Percentiles rank a stretch among this genome's conserved stretches.
Evolutionary conservation across 2,888 invertebrate genomes (phyloP).

Genomic region (Catocala nupta): DNA sequence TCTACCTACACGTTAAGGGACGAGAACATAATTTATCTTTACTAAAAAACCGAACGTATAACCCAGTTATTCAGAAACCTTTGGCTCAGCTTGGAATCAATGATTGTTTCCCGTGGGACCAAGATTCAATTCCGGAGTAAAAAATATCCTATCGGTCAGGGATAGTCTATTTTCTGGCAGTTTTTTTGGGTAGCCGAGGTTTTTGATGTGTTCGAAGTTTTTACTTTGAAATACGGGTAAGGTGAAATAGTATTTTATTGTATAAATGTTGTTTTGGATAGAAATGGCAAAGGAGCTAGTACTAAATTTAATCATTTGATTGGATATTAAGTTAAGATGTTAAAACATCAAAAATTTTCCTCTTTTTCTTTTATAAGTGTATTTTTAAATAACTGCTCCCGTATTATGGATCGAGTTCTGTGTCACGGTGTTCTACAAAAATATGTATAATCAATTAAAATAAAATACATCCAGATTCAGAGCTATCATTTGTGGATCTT

Average conservation of each 20-base stretch:
- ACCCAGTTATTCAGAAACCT: slow-evolving; percentile 21
- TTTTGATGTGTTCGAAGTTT: neutral
- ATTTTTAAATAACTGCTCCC: too few relatives aligned
- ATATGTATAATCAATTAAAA: too few relatives aligned
- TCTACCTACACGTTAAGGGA: too few relatives aligned
- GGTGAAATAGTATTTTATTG: neutral
- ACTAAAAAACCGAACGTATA: slow-evolving; percentile 2
- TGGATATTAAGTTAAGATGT: too few relatives aligned
- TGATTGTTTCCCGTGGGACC: slow-evolving; percentile 41
- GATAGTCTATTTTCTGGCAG: slow-evolving; percentile 20
- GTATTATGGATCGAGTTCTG: too few relatives aligned
- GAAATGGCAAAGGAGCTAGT: neutral
- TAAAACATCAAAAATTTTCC: too few relatives aligned
- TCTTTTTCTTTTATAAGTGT: too few relatives aligned
- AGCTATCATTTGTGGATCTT: too few relatives aligned
- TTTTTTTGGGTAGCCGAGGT: slow-evolving; percentile 12
- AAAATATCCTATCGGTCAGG: slow-evolving; percentile 29
- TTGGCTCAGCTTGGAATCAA: slow-evolving; percentile 31
- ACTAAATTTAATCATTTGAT: too few relatives aligned
- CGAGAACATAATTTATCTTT: neutral
- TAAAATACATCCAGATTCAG: too few relatives aligned
- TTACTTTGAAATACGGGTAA: neutral
- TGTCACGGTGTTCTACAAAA: too few relatives aligned
- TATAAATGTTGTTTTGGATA: neutral
- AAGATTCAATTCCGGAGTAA: slow-evolving; percentile 40